A percentile compares a stretch with the other conserved stretches of the same genome.
These are phyloP conservation scores for Cylloceria caligata DNA, from an alignment of 2,888 invertebrate genomes.

Conservation along the genomic window DNA sequence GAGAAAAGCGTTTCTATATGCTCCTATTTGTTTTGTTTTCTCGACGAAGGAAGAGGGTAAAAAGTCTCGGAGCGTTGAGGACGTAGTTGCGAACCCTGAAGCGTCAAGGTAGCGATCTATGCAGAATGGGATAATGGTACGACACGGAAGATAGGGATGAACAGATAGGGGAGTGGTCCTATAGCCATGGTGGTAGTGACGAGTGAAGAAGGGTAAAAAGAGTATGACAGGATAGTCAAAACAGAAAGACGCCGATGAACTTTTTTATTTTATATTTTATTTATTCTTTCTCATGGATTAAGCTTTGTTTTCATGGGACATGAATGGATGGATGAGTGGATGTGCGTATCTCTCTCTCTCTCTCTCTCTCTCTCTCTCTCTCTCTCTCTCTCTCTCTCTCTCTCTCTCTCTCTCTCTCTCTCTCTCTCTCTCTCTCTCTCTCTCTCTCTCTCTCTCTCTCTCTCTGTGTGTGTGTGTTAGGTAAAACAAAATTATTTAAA, in stretches of 20 bases:
- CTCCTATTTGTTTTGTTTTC: constrained; percentile 48
- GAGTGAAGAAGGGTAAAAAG: constrained; percentile 21
- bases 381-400: too few species aligned
- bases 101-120: constrained; percentile 45
- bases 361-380: too few species aligned
- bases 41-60: constrained; percentile 16
- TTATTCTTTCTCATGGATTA: too few species aligned
- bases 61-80: constrained; percentile 19
- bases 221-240: constrained; percentile 41
- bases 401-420: too few species aligned
- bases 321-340: too few species aligned
- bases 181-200: constrained; percentile 9
- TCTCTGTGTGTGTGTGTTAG: too few species aligned
- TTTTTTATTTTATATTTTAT: too few species aligned
- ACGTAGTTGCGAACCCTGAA: background rate
- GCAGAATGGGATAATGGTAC: constrained; percentile 45
- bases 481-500: too few species aligned
- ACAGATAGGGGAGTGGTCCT: constrained; percentile 15
- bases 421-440: too few species aligned
- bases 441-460: too few species aligned
- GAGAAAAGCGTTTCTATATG: constrained; percentile 40
- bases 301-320: too few species aligned
- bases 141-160: constrained; percentile 31
- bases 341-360: too few species aligned
- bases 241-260: constrained; percentile 61